A percentile compares a stretch with the other conserved stretches of the same genome.
Evolutionary conservation across 2,888 invertebrate species (phyloP).

Genomic region (Cloeon dipterum): DNA sequence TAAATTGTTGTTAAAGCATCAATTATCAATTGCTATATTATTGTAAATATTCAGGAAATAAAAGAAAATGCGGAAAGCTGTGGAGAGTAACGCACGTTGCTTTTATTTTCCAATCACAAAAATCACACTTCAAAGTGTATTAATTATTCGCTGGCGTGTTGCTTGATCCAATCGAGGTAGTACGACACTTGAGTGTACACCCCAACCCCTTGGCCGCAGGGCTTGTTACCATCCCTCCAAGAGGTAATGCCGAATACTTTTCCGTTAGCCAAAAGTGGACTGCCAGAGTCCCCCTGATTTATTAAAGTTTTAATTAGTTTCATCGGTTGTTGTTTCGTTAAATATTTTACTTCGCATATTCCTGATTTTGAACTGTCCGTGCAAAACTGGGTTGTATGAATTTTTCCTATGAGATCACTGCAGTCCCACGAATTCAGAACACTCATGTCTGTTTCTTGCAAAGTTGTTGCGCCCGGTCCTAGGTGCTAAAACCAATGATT

Average conservation of each 20-base stretch:
- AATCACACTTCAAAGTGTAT: too few relatives aligned
- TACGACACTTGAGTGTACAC: conserved; percentile 20
- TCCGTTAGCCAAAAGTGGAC: conserved; percentile 8
- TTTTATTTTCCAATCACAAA: too few relatives aligned
- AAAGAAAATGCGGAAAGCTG: too few relatives aligned
- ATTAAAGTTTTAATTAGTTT: neutral
- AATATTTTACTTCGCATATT: neutral
- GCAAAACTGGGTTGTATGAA: neutral
- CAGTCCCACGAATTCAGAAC: neutral
- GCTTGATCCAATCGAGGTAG: conserved; percentile 13
- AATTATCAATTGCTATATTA: too few relatives aligned
- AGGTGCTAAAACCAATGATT: too few relatives aligned
- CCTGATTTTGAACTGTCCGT: neutral
- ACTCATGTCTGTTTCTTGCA: neutral
- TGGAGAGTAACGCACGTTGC: too few relatives aligned
- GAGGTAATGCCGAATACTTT: conserved; percentile 22
- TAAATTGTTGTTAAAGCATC: too few relatives aligned
- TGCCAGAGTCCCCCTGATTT: neutral
- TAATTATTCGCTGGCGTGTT: too few relatives aligned
- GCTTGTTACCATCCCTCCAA: conserved; percentile 19
- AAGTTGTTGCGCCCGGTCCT: neutral
- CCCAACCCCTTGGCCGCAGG: conserved; percentile 20
- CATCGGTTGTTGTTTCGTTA: neutral
- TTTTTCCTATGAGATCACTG: neutral
- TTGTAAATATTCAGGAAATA: too few relatives aligned